phyloP scores from a whole-genome alignment of 2,113 vertebrate species.

The Numenius arquata region DNA sequence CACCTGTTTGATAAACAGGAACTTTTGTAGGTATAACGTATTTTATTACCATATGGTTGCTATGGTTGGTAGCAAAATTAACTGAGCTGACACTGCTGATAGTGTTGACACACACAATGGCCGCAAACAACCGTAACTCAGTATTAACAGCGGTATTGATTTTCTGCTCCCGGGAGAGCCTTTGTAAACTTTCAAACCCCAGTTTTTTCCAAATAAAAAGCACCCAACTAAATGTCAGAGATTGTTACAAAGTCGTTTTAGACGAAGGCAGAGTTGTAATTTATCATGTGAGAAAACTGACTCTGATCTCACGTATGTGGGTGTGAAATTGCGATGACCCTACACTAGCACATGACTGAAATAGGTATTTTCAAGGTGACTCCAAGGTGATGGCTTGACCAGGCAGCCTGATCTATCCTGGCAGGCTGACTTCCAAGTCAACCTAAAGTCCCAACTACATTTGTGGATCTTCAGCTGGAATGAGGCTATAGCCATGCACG shows the following conservation, averaged over 20 bases:
- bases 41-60: conserved; percentile 18
- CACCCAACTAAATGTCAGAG: background rate
- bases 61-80: conserved; percentile 9
- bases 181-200: background rate
- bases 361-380: background rate
- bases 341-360: fast-evolving
- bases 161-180: background rate
- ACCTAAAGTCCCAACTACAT: background rate
- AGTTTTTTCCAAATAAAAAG: background rate
- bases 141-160: background rate
- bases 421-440: background rate
- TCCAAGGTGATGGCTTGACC: background rate
- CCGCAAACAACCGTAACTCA: background rate
- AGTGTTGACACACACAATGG: background rate
- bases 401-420: background rate
- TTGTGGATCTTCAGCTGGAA: background rate
- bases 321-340: background rate
- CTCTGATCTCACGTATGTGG: fast-evolving
- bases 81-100: background rate
- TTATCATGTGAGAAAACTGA: background rate
- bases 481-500: fast-evolving
- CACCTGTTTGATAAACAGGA: background rate
- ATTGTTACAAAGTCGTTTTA: background rate
- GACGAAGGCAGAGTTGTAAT: background rate
- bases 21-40: background rate